Conservation (phyloP, 2,113 vertebrate species). For the Vombatus ursinus region DNA sequence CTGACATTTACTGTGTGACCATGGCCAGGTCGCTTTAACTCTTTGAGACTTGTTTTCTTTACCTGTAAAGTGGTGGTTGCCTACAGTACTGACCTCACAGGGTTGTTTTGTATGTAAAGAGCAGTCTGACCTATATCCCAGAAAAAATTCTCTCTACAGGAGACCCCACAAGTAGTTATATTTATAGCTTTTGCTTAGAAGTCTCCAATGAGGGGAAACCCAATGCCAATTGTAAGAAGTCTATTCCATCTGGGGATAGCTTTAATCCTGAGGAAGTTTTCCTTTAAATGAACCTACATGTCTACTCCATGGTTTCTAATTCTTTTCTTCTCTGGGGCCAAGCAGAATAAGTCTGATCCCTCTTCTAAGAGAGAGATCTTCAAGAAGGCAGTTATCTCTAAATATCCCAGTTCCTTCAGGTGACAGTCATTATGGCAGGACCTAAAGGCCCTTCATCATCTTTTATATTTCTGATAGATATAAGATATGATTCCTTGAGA, state of each 20-base stretch:
- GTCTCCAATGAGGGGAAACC: not conserved
- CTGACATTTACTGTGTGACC: not conserved
- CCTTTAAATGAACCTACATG: not conserved
- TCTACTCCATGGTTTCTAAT: not conserved
- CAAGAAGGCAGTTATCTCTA: not conserved
- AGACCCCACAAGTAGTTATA: not conserved
- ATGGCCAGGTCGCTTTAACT: not conserved
- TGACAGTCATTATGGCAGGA: not conserved
- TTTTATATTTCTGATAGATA: not conserved
- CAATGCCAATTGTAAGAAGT: not conserved
- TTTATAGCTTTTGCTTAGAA: not conserved
- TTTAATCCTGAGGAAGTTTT: not conserved
- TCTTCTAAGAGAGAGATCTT: not conserved
- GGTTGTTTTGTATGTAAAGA: not conserved
- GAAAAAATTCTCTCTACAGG: not conserved
- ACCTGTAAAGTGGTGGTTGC: not conserved
- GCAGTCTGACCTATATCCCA: not conserved
- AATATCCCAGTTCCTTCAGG: not conserved
- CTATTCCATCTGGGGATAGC: not conserved
- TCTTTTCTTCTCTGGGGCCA: not conserved
- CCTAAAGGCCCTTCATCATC: not conserved
- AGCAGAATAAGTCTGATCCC: not conserved
- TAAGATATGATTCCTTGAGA: not conserved
- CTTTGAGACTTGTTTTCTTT: not conserved
- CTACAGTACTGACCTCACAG: not conserved